A percentile compares a stretch with the other conserved stretches of the same genome.
These are phyloP conservation scores for Unio delphinus DNA, from an alignment of 2,888 invertebrate species.

Conservation along the genomic window DNA sequence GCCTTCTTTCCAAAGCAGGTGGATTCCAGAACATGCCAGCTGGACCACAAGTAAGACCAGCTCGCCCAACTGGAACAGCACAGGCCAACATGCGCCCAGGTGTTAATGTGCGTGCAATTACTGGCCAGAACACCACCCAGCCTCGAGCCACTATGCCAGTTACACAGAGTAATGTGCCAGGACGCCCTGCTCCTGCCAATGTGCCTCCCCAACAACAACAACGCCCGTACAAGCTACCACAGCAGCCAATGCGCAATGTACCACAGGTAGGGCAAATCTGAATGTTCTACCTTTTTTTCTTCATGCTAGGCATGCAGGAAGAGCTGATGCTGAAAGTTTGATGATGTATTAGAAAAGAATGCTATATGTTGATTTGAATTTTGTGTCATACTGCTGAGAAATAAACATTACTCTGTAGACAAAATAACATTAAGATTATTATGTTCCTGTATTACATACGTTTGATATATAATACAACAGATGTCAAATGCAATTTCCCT, in stretches of 20 bases:
- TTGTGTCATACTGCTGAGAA: too few species aligned
- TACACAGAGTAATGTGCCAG: conserved; percentile 35
- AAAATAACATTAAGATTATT: too few species aligned
- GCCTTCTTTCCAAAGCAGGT: conserved; percentile 7
- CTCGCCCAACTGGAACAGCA: conserved; percentile 38
- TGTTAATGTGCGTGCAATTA: conserved; percentile 83
- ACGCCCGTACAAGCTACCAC: conserved; percentile 27
- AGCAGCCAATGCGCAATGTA: conserved; percentile 8
- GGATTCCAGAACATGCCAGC: conserved; percentile 50
- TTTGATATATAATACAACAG: too few species aligned
- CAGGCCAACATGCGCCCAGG: conserved; percentile 60
- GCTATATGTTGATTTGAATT: too few species aligned
- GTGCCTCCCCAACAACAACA: conserved; percentile 26
- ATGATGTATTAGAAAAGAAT: too few species aligned
- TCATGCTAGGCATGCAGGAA: too few species aligned
- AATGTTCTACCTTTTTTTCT: too few species aligned
- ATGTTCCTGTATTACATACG: too few species aligned
- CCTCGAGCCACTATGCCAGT: conserved; percentile 78
- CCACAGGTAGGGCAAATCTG: too few species aligned
- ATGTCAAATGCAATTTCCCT: too few species aligned
- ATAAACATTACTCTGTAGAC: too few species aligned
- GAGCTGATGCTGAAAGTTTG: too few species aligned
- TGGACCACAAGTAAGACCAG: conserved; percentile 32
- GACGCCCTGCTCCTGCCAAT: conserved; percentile 13
- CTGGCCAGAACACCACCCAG: conserved; percentile 74